phyloP scores from a whole-genome alignment of 2,797 vertebrate species.

The Philypnodon macrostomus region DNA sequence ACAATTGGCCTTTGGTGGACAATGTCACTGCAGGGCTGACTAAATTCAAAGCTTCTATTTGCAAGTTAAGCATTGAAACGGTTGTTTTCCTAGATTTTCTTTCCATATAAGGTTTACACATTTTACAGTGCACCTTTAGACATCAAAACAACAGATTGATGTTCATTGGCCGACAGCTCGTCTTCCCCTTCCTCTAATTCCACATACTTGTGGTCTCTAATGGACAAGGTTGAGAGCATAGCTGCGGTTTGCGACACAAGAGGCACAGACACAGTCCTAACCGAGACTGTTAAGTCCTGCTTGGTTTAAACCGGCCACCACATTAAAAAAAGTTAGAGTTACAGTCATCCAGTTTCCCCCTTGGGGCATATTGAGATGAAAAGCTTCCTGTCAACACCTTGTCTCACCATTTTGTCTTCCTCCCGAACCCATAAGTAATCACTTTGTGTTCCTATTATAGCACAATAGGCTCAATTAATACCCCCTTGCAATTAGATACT shows the following conservation, averaged over 20 bases:
- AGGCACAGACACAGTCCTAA: slow-evolving; percentile 60
- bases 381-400: slow-evolving; percentile 68
- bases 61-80: no score
- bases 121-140: slow-evolving; percentile 50
- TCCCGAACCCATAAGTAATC: slow-evolving; percentile 48
- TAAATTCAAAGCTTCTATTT: no score
- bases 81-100: no score
- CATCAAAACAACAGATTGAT: slow-evolving; percentile 32
- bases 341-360: slow-evolving; percentile 54
- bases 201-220: slow-evolving; percentile 74
- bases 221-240: slow-evolving; percentile 66
- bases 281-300: slow-evolving; percentile 67
- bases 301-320: slow-evolving; percentile 54
- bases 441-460: slow-evolving; percentile 56
- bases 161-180: slow-evolving; percentile 69
- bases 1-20: no score
- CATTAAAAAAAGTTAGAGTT: slow-evolving; percentile 54
- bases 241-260: slow-evolving; percentile 60
- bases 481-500: slow-evolving; percentile 36
- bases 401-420: slow-evolving; percentile 46
- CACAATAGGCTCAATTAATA: slow-evolving; percentile 72
- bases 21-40: no score
- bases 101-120: no score
- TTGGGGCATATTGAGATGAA: slow-evolving; percentile 52
- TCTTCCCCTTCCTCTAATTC: slow-evolving; percentile 79